Conservation (phyloP, 2,113 vertebrate genomes). For the Eurypyga helias region DNA sequence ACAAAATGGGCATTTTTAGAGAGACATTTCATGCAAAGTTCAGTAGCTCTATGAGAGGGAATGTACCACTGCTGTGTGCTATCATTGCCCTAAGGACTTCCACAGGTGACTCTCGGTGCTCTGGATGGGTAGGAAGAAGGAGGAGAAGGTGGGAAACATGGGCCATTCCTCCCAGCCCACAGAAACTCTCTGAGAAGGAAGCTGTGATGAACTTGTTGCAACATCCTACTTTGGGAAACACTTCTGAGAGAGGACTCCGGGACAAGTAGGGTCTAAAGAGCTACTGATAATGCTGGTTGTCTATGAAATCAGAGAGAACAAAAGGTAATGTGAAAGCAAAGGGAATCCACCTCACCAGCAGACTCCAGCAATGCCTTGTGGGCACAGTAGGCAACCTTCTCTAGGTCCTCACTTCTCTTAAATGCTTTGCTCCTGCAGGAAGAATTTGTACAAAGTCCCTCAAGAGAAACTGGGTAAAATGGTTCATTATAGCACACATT, state of each 20-base stretch:
- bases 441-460: not conserved
- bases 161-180: not conserved
- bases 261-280: not conserved
- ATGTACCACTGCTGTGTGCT: not conserved
- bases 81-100: not conserved
- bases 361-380: not conserved
- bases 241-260: not conserved
- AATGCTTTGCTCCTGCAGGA: not conserved
- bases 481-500: not conserved
- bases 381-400: not conserved
- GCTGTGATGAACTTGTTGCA: not conserved
- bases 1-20: not conserved
- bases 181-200: not conserved
- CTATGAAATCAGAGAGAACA: not conserved
- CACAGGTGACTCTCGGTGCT: not conserved
- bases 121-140: not conserved
- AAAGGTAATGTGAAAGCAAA: not conserved
- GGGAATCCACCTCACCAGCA: not conserved
- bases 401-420: not conserved
- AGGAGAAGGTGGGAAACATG: not conserved
- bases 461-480: not conserved
- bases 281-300: not conserved
- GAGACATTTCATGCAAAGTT: not conserved
- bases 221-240: not conserved
- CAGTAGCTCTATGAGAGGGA: not conserved